Evolutionary conservation across 2,888 invertebrate species (phyloP), one percentile per base, ranked within the genome.

Genomic region (Melolontha melolontha): DNA sequence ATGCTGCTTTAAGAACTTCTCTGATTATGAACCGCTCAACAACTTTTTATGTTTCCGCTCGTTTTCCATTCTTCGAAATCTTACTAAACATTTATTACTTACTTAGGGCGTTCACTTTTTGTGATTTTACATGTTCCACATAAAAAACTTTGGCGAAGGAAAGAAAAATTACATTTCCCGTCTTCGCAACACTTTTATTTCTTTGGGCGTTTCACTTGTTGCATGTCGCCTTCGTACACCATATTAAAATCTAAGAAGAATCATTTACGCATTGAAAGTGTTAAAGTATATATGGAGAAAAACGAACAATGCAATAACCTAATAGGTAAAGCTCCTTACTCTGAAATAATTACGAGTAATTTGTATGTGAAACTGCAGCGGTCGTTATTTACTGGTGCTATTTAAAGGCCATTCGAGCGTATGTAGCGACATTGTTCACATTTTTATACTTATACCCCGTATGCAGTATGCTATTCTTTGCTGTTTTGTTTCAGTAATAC

Each of bases 311-410:
- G 39, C 54, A 12, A 54, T 54, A 39, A 14, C 57, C 57, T 42
- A 57, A 57, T 57, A 57, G 42, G 57, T 57, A 42, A 57, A 57
- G 27, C 57, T 57, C 57, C 57, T 57, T 57, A 57, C 57, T 29
- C 41, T 44, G 57, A 57, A 57, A 57, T 57, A 57, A 57, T 57
- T 57, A 57, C 27, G 14, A 42, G 57, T 57, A 57, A 57, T 57
- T 57, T 57, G 57, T 57, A 57, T 57, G 57, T 57, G 42, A 47
- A 42, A 57, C 12, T 22, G 57, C 57, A 16, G 27, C 16, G 11
- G n/a, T 57, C 57, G 57, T 57, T 57, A 57, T 57, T 57, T 57
- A 57, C 42, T 57, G 57, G 44, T 44, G 42, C 57, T 57, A 57
- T 57, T 27, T 57, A 57, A 57, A 44, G 44, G 57, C 44, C 42